Conservation (phyloP, 2,113 vertebrate species). For the Chaetops frenatus region DNA sequence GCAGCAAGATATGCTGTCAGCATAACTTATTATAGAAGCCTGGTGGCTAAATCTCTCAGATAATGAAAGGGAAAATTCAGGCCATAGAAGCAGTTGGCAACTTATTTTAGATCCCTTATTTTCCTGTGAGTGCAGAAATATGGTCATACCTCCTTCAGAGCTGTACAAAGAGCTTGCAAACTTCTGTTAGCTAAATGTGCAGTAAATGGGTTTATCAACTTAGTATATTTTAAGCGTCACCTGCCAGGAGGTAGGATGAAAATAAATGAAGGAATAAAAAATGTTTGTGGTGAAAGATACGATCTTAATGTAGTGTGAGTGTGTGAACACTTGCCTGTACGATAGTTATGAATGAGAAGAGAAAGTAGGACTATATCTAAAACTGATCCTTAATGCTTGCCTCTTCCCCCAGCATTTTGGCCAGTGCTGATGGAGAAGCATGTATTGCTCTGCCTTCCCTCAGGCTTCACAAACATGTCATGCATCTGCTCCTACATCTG, state of each 20-base stretch:
- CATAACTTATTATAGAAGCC: neutral
- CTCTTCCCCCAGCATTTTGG: neutral
- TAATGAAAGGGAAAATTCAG: neutral
- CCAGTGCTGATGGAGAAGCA: neutral
- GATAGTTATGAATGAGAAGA: neutral
- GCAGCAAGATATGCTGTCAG: neutral
- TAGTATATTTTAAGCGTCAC: neutral
- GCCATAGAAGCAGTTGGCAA: neutral
- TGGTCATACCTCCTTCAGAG: neutral
- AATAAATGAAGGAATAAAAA: neutral
- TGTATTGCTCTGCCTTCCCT: neutral
- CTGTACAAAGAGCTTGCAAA: neutral
- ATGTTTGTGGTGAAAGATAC: neutral
- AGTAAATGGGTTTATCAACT: neutral
- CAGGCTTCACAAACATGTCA: neutral
- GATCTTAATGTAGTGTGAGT: neutral
- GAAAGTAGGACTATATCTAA: neutral
- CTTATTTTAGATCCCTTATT: neutral
- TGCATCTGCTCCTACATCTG: neutral
- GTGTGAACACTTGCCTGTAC: neutral
- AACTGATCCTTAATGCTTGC: neutral
- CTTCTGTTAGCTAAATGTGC: neutral
- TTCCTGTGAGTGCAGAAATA: conserved; percentile 11
- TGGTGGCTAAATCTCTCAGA: neutral
- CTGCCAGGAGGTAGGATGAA: neutral